Base-by-base conservation (phyloP, 1,140 invertebrate species). In the Rhagoletis pomonella region DNA sequence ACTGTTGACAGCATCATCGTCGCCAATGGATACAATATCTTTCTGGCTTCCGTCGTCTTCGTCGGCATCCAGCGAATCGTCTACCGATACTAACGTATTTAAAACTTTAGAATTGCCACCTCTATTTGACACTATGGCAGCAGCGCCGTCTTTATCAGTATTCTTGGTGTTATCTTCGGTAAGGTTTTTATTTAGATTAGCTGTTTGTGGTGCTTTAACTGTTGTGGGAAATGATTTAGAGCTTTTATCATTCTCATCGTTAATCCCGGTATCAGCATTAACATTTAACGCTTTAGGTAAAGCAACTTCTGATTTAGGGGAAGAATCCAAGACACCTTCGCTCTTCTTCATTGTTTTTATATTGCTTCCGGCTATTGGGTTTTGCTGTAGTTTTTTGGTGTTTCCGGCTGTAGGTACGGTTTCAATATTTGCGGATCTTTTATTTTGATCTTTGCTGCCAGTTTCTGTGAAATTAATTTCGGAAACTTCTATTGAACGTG, bases 21-120 rank as follows among this genome's bases (percentile, higher is more conserved):
- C 44, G 3, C 47, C 73, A 5, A n/a, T 81, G 14, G 73, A 81
- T 19, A n/a, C 50, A 7, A 47, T 17, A 55, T 29, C 73, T 42
- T 55, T 81, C 19, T 81, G 73, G 42, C 73, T 81, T 6, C 55
- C 73, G 5, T 81, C 73, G 10, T 81, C 73, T n/a, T 81, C 73
- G n/a, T 7, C 73, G 5, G 6, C 47, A 81, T 81, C 73, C 47
- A 55, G 73, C 3, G 73, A 81, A 12, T 81, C 50, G 1, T 81
- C 50, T 10, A 55, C 9, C 4, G 60, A 4, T 17, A 62, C 3
- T 62, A 14, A 55, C 17, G 47, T 17, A 19, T 81, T 81, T n/a
- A 19, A 2, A 81, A 55, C 73, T 47, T 55, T 81, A 12, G 50
- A 73, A 12, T 47, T 73, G 39, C 6, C 47, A 55, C 0, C 50